These are phyloP conservation scores for Neolamprologus devosi DNA, from an alignment of 2,113 vertebrate species.

Conservation along the genomic window DNA sequence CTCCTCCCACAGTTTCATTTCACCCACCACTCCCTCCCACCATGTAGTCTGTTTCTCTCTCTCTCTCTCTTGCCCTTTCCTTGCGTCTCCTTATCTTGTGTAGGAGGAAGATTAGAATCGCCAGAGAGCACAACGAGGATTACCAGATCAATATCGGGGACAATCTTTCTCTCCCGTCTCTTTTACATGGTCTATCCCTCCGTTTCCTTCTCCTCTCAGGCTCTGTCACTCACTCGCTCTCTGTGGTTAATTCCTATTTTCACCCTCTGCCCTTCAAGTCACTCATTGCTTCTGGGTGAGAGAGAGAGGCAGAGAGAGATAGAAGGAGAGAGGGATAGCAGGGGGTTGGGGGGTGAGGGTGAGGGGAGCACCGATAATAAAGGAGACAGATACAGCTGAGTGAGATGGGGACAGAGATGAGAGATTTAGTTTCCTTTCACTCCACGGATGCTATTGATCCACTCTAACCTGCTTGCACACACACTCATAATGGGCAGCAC, in stretches of 20 bases:
- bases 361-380: not conserved
- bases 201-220: not conserved
- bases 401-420: not conserved
- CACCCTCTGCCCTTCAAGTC: slow-evolving; percentile 55
- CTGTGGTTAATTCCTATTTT: slow-evolving; percentile 39
- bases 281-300: slow-evolving; percentile 22
- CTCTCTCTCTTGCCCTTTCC: slow-evolving; percentile 5
- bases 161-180: slow-evolving; percentile 42
- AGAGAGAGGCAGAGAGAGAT: not conserved
- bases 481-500: not conserved
- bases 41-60: not conserved
- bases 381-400: not conserved
- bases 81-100: slow-evolving; percentile 13
- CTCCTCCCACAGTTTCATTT: not conserved
- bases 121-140: slow-evolving; percentile 48
- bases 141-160: slow-evolving; percentile 53
- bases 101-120: slow-evolving; percentile 52
- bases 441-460: slow-evolving; percentile 29
- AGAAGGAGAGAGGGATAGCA: not conserved
- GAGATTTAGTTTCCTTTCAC: slow-evolving; percentile 7
- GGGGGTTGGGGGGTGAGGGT: not conserved
- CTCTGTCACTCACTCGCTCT: slow-evolving; percentile 4
- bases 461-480: slow-evolving; percentile 4
- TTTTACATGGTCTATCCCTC: slow-evolving; percentile 28
- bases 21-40: not conserved